Evolutionary conservation across 2,113 vertebrate species (phyloP).

Genomic region (Tricholaema leucomelas): DNA sequence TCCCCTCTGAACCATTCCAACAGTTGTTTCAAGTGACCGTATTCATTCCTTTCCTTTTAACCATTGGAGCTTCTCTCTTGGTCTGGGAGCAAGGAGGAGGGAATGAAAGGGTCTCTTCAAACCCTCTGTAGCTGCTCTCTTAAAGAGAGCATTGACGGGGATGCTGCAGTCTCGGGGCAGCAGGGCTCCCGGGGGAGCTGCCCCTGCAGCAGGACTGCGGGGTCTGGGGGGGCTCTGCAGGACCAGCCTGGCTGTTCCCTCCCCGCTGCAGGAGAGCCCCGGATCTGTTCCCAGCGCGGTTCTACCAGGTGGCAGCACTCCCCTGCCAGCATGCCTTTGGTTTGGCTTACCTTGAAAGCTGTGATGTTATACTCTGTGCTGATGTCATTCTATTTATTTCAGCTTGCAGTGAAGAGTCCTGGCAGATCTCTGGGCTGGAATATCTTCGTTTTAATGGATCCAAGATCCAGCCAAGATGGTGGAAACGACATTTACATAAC

Average conservation of each 20-base stretch:
- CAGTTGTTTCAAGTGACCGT: conserved; percentile 38
- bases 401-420: conserved; percentile 47
- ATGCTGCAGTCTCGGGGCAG: conserved; percentile 22
- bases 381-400: conserved; percentile 64
- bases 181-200: background rate
- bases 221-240: conserved; percentile 24
- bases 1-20: conserved; percentile 39
- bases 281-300: conserved; percentile 45
- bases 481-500: conserved; percentile 19
- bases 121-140: conserved; percentile 36
- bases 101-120: conserved; percentile 68
- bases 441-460: conserved; percentile 52
- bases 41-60: conserved; percentile 51
- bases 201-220: background rate
- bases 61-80: conserved; percentile 54
- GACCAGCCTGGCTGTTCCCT: conserved; percentile 9
- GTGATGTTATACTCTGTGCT: conserved; percentile 61
- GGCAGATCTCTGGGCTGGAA: conserved; percentile 40
- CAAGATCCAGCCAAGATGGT: conserved; percentile 14
- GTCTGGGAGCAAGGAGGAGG: conserved; percentile 1
- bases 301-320: conserved; percentile 55
- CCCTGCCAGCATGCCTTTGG: conserved; percentile 64
- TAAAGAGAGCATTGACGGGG: conserved; percentile 60
- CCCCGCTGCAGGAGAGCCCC: background rate
- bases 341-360: conserved; percentile 64